Percentiles rank a stretch among this genome's conserved stretches.
Evolutionary conservation across 2,113 vertebrate genomes (phyloP).

Genomic region (Bungarus multicinctus): DNA sequence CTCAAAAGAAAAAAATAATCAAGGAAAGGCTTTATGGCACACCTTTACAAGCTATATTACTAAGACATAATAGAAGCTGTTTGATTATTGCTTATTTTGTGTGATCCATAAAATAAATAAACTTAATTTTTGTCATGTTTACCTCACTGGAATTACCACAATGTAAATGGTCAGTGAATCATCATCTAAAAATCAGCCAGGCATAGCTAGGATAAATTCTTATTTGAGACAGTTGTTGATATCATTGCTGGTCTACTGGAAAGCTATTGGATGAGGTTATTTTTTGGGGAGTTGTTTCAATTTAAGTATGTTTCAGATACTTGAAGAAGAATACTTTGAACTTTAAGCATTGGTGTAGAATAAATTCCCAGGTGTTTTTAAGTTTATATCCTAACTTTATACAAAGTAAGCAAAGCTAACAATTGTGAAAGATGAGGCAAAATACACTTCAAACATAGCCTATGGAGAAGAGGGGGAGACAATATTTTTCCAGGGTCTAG

Average conservation of each 20-base stretch:
- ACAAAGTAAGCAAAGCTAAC: background rate
- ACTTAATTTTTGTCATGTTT: slow-evolving; percentile 35
- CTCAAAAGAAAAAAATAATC: background rate
- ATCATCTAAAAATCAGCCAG: slow-evolving; percentile 20
- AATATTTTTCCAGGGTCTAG: background rate
- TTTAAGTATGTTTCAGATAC: background rate
- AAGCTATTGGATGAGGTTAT: background rate
- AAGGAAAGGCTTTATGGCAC: background rate
- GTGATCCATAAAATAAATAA: slow-evolving; percentile 24
- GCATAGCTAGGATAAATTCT: slow-evolving; percentile 11
- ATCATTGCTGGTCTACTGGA: slow-evolving; percentile 5
- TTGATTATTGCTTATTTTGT: slow-evolving; percentile 30
- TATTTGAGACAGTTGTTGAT: slow-evolving; percentile 32
- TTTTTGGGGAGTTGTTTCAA: slow-evolving; percentile 14
- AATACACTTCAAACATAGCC: background rate
- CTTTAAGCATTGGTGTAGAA: background rate
- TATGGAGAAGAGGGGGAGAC: background rate
- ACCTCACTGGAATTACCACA: background rate
- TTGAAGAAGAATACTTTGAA: background rate
- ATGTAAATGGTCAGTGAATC: slow-evolving; percentile 16
- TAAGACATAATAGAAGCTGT: background rate
- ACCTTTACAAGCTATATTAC: background rate
- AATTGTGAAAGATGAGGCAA: background rate
- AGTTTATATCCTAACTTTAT: background rate
- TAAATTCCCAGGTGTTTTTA: background rate